A percentile compares a stretch with the other conserved stretches of the same genome.
Conservation (phyloP, 2,888 invertebrate genomes). For the Melolontha melolontha region DNA sequence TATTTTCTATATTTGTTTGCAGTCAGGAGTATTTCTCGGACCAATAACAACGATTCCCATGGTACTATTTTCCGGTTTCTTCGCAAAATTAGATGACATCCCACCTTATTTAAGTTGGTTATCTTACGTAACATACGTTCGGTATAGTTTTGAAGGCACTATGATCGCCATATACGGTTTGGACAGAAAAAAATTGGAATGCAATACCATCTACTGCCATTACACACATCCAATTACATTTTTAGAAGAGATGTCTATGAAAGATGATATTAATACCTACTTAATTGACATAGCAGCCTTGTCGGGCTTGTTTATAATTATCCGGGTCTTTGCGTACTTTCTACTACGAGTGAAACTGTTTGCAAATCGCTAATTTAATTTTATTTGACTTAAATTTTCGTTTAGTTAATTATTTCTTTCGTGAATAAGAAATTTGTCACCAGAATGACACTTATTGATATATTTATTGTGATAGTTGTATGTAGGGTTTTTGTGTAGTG, state of each 20-base stretch:
- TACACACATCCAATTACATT: conserved; percentile 85
- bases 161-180: conserved; percentile 93
- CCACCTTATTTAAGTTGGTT: conserved; percentile 91
- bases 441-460: conserved; percentile 40
- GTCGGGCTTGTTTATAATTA: conserved; percentile 80
- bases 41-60: conserved; percentile 93
- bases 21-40: conserved; percentile 80
- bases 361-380: conserved; percentile 40
- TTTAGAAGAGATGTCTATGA: conserved; percentile 88
- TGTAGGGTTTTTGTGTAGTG: conserved; percentile 29
- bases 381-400: not conserved
- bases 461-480: conserved; percentile 45
- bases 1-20: conserved; percentile 44
- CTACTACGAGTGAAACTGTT: conserved; percentile 84
- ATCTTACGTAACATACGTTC: conserved; percentile 90
- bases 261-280: conserved; percentile 72
- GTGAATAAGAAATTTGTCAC: conserved; percentile 1
- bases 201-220: conserved; percentile 86
- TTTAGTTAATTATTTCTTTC: conserved; percentile 18
- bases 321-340: conserved; percentile 84
- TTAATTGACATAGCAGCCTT: conserved; percentile 89
- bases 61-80: conserved; percentile 94
- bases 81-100: conserved; percentile 92
- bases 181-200: conserved; percentile 83
- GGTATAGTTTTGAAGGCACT: conserved; percentile 93